Base-by-base conservation (phyloP, 2,888 invertebrate species). In the Ectropis crepuscularia region DNA sequence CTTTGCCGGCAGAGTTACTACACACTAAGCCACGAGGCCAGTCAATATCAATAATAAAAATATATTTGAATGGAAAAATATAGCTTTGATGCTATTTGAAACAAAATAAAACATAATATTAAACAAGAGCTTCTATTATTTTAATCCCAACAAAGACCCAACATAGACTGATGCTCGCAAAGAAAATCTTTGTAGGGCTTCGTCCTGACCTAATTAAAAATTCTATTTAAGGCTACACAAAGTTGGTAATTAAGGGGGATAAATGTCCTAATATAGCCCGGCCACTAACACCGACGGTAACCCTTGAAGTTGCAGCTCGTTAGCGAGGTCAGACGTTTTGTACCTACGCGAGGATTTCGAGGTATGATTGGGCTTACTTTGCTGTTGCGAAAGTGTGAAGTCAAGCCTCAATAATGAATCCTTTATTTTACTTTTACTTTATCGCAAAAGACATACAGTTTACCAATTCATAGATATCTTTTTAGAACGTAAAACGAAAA, bases 221-320 rank as follows among this genome's bases (percentile, higher is more conserved):
- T 70, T 74, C 73, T 75, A 74, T 72, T 74, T 69, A 74, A 74
- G 69, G 69, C 66, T 43, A 67, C 71, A 76, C 76, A 72, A 75
- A 75, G 74, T 73, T 69, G 60, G 70, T 78, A 78, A 79, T 81
- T 76, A 80, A 74, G 71, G 67, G 64, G 62, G 62, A 60, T 49
- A 71, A 54, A 71, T 67, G 62, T 68, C 59, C 65, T 69, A 70
- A 73, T 75, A 74, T 63, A 72, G 53, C 42, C 55, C 48, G 68
- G 68, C 68, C 66, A 67, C 67, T 69, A 65, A 65, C 72, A 74
- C 68, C 72, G 67, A 28, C 16, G 12, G 51, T 41, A 51, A 41
- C 16, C 69, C 63, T 78, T 73, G 76, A 74, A 78, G 78, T 77
- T 76, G 77, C 75, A 75, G 74, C 82, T 86, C 80, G 81, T 87